Percentiles rank a stretch among this genome's conserved stretches.
These are phyloP conservation scores for Platycheirus albimanus DNA, from an alignment of 2,888 invertebrate genomes.

Conservation along the genomic window DNA sequence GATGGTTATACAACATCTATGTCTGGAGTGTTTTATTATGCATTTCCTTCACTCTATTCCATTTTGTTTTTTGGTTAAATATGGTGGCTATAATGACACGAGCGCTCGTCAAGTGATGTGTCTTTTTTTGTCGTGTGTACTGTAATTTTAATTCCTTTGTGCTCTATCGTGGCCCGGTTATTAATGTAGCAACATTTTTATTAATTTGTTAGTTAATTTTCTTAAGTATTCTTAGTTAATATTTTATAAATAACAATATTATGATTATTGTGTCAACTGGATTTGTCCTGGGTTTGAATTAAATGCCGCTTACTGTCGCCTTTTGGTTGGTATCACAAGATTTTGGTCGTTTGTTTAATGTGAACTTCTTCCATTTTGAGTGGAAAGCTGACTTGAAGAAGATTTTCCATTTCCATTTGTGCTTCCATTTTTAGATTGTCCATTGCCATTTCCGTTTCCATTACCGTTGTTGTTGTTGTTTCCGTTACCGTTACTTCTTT, in stretches of 20 bases:
- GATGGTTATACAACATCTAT: constrained; percentile 47
- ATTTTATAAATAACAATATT: constrained; percentile 57
- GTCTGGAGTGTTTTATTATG: neutral
- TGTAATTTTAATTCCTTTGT: constrained; percentile 39
- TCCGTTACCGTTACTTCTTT: constrained; percentile 14
- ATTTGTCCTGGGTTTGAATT: constrained; percentile 41
- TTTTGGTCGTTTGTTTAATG: neutral
- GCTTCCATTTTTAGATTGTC: constrained; percentile 21
- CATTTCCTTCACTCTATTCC: constrained; percentile 5
- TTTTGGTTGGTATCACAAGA: constrained; percentile 11
- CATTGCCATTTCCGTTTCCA: constrained; percentile 26
- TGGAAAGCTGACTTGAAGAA: constrained; percentile 20
- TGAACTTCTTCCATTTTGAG: constrained; percentile 38
- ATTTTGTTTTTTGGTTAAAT: constrained; percentile 13
- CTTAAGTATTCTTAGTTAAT: constrained; percentile 32
- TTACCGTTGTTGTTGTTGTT: constrained; percentile 39
- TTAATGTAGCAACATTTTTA: constrained; percentile 52
- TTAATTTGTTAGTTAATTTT: constrained; percentile 41
- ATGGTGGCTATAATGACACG: constrained; percentile 18
- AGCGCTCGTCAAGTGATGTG: constrained; percentile 50
- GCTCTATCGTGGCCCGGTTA: constrained; percentile 47
- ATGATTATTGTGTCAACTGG: constrained; percentile 59
- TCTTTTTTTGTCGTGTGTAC: neutral
- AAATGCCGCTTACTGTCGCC: constrained; percentile 50
- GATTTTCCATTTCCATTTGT: constrained; percentile 40